Conservation (phyloP, 2,113 vertebrate genomes). For the Poecile atricapillus region DNA sequence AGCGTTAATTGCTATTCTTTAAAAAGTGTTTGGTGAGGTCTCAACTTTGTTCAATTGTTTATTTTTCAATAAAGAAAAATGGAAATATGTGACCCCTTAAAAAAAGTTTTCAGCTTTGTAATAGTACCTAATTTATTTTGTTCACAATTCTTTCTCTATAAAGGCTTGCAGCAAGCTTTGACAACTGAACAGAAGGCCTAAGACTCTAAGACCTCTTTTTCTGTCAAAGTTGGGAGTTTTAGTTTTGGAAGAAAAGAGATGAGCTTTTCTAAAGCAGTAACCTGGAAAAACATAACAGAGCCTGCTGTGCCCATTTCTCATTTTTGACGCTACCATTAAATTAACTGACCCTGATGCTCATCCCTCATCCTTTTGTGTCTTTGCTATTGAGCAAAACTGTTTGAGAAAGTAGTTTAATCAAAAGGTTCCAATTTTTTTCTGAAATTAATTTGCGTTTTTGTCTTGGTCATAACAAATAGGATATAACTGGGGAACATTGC, state of each 20-base stretch:
- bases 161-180: background rate
- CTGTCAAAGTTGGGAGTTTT: background rate
- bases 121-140: background rate
- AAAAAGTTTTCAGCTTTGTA: background rate
- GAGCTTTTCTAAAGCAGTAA: background rate
- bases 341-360: background rate
- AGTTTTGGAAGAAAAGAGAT: background rate
- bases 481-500: background rate
- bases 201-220: background rate
- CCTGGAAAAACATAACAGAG: background rate
- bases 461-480: background rate
- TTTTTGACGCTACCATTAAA: background rate
- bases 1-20: background rate
- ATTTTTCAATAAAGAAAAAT: background rate
- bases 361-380: background rate
- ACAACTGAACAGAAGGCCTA: background rate
- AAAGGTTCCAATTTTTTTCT: background rate
- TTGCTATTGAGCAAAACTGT: background rate
- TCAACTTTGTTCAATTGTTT: background rate
- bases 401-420: background rate
- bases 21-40: background rate
- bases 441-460: background rate
- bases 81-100: background rate
- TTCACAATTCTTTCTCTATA: background rate
- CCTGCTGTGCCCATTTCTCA: background rate